These are phyloP conservation scores for Standfussiana lucernea DNA, from an alignment of 2,888 invertebrate species.

Conservation along the genomic window DNA sequence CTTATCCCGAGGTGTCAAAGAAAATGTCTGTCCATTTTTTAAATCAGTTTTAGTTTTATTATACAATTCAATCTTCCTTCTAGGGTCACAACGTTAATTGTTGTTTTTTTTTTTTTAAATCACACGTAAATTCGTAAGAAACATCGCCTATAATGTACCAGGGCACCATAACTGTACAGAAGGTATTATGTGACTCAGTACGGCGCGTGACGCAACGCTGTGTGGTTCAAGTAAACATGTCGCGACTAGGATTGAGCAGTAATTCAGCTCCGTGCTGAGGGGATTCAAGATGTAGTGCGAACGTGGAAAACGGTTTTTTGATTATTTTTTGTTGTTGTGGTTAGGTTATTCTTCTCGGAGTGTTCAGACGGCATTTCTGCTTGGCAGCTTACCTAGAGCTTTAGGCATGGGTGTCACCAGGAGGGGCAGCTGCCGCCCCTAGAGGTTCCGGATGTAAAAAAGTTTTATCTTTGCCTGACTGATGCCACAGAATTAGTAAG, in stretches of 20 bases:
- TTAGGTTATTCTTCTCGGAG: background rate
- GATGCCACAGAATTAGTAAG: too few relatives aligned
- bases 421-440: too few relatives aligned
- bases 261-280: conserved; percentile 43
- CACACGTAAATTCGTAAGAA: background rate
- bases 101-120: background rate
- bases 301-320: conserved; percentile 7
- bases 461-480: too few relatives aligned
- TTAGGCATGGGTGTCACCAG: too few relatives aligned
- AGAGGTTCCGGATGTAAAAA: too few relatives aligned
- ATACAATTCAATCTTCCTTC: too few relatives aligned
- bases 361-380: background rate
- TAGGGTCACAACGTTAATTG: background rate
- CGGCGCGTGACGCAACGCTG: conserved; percentile 47
- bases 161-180: conserved; percentile 13
- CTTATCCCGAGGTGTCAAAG: background rate
- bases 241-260: conserved; percentile 48
- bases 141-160: background rate
- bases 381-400: background rate
- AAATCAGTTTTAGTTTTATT: too few relatives aligned
- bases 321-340: background rate
- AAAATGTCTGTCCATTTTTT: too few relatives aligned
- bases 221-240: conserved; percentile 59
- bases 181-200: conserved; percentile 24
- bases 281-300: conserved; percentile 14